Conservation (phyloP, 2,113 vertebrate genomes). For the Ariopsis seemanni region DNA sequence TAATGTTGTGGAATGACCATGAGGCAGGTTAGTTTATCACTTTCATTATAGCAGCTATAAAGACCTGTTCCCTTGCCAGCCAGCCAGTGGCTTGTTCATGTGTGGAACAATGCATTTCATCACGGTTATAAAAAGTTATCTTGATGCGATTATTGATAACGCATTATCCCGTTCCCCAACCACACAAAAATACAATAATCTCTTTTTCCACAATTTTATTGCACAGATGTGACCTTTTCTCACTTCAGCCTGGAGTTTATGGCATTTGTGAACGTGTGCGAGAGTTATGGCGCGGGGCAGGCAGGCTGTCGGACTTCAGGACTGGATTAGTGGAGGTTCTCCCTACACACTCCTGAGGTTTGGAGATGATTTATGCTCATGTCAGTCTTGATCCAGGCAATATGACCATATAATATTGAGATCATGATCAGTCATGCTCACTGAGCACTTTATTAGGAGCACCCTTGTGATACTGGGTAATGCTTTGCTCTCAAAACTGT, state of each 20-base stretch:
- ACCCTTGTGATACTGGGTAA: too few species aligned
- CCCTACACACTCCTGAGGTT: neutral
- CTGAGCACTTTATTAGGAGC: neutral
- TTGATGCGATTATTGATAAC: neutral
- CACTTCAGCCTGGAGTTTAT: constrained; percentile 21
- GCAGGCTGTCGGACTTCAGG: neutral
- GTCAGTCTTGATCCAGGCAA: neutral
- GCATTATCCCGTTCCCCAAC: neutral
- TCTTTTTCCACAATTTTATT: constrained; percentile 9
- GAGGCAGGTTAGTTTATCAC: neutral
- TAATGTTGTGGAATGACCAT: neutral
- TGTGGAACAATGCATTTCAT: neutral
- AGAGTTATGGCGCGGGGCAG: neutral
- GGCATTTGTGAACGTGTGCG: neutral
- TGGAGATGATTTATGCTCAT: neutral
- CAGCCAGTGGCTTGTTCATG: neutral
- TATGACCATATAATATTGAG: neutral
- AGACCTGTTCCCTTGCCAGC: neutral
- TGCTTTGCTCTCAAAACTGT: neutral
- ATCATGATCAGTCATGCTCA: neutral
- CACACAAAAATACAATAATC: neutral
- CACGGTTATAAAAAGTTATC: neutral
- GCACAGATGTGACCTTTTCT: constrained; percentile 35
- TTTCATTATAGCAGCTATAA: neutral
- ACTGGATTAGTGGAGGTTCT: neutral